Conservation (phyloP, 1,140 invertebrate genomes). For the Lepidostoma basale region DNA sequence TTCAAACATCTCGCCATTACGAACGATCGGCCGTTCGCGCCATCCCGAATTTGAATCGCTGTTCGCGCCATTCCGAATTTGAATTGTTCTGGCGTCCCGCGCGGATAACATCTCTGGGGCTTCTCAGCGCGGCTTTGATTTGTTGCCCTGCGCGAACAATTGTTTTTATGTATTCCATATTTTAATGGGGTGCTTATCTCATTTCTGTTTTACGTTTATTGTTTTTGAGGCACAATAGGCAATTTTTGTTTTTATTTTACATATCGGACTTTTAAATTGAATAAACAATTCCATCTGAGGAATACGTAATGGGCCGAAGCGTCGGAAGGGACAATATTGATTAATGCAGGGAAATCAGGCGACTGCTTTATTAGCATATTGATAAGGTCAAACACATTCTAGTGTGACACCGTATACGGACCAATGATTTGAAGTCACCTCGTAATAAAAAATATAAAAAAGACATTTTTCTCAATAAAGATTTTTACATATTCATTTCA, state of each 20-base stretch:
- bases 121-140: constrained; percentile 36
- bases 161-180: constrained; percentile 43
- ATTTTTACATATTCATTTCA: too few relatives aligned
- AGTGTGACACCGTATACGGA: too few relatives aligned
- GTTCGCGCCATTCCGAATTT: constrained; percentile 16
- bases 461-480: too few relatives aligned
- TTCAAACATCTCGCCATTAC: constrained; percentile 17
- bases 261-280: constrained; percentile 16
- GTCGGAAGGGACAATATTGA: too few relatives aligned
- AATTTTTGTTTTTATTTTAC: constrained; percentile 21
- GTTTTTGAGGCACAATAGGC: constrained; percentile 28
- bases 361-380: too few relatives aligned
- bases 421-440: too few relatives aligned
- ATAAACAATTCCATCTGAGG: constrained; percentile 13
- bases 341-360: too few relatives aligned
- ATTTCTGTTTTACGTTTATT: constrained; percentile 37
- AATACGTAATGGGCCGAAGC: neutral
- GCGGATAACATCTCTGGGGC: constrained; percentile 33
- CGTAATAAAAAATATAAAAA: too few relatives aligned
- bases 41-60: constrained; percentile 18
- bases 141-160: constrained; percentile 33
- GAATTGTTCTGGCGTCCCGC: constrained; percentile 23
- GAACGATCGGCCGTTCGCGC: constrained; percentile 4
- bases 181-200: constrained; percentile 41
- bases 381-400: too few relatives aligned